Conservation (phyloP, 2,888 invertebrate species). For the Epicampocera succincta region DNA sequence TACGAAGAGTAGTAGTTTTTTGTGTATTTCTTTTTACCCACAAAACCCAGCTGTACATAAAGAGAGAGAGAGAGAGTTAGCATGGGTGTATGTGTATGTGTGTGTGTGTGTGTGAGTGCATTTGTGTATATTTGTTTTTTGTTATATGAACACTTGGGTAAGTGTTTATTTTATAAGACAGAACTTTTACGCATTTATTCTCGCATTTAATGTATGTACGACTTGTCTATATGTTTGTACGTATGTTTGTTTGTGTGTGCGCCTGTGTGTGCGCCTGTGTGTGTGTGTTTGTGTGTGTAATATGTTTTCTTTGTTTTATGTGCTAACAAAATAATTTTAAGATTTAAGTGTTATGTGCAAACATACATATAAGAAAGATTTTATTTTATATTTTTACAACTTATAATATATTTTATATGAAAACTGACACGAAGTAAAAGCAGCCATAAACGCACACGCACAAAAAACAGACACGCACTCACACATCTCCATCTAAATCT, state of each 20-base stretch:
- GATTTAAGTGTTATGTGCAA: slow-evolving; percentile 44
- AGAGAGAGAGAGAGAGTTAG: no score
- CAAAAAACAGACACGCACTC: neutral
- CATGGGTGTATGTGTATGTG: no score
- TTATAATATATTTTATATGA: slow-evolving; percentile 48
- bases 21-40: no score
- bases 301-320: neutral
- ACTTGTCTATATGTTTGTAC: neutral
- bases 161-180: slow-evolving; percentile 41
- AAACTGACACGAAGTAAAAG: slow-evolving; percentile 38
- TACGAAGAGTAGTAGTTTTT: neutral
- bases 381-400: slow-evolving; percentile 51
- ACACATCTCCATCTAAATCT: no score
- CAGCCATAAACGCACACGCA: slow-evolving; percentile 21
- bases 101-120: no score
- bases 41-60: neutral
- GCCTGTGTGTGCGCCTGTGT: no score
- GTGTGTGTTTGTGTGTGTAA: neutral
- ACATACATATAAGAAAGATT: slow-evolving; percentile 47
- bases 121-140: slow-evolving; percentile 1
- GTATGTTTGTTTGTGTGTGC: neutral
- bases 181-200: slow-evolving; percentile 6
- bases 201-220: neutral
- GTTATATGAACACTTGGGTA: slow-evolving; percentile 28
- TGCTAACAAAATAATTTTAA: slow-evolving; percentile 15